Base-by-base conservation (phyloP, 2,888 invertebrate species). In the Branchinecta sandiegonensis region DNA sequence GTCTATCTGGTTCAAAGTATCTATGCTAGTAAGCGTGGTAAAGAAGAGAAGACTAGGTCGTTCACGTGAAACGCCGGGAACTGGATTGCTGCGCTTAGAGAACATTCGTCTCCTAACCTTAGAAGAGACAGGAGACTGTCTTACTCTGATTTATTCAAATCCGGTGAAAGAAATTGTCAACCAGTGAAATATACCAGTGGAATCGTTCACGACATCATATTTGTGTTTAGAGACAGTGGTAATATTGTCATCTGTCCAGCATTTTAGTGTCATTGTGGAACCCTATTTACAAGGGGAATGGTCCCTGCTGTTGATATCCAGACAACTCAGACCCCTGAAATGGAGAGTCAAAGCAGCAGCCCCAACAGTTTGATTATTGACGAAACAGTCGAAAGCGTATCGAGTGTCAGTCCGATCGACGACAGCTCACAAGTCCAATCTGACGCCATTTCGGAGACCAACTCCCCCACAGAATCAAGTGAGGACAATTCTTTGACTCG, bases 11-110 rank as follows among this genome's bases (percentile, higher is more conserved):
- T 56, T 56, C 56, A 56, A 17, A 56, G 56, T 14, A 56, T 56
- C 17, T 56, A 17, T 56, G 56, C 56, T 56, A 56, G 56, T 56
- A 56, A 56, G 8, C 56, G 56, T 56, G 56, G n/a, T 14, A 56
- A 17, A 56, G 63, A 56, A 56, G 14, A 56, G 23, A 23, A 56
- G n/a, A 56, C 63, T 56, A 56, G 63, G 63, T 56, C 63, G 63
- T 17, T 9, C 11, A 56, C 63, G n/a, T 37, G 37, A 37, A 37
- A 37, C 37, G 37, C 37, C 37, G 37, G 37, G 37, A 37, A 37
- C 37, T 37, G 37, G 37, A 37, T 37, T 37, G 37, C 37, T 37
- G 2, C 37, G 37, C 6, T 37, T 2, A 37, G 37, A 37, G 3
- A 6, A 37, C 37, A 37, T 37, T 37, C 37, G 37, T 37, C 37